Conservation (phyloP, 2,888 invertebrate genomes). For the Cheilosia grossa region DNA sequence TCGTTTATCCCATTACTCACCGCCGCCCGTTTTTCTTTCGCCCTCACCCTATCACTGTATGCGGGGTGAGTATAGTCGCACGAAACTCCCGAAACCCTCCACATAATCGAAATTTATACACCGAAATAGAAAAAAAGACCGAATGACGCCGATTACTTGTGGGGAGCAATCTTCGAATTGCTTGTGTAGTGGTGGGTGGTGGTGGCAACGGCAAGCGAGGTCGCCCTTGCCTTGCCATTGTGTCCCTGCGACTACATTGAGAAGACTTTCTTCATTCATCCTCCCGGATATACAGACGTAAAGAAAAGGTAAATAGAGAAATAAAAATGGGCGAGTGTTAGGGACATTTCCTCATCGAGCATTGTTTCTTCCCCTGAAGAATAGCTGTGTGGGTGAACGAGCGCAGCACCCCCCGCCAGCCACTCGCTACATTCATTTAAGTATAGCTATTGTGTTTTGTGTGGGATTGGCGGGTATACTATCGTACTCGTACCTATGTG, state of each 20-base stretch:
- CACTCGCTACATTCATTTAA: neutral
- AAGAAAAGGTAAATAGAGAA: constrained; percentile 56
- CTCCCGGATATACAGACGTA: constrained; percentile 26
- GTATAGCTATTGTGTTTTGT: neutral
- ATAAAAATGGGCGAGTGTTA: constrained; percentile 70
- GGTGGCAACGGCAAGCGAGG: constrained; percentile 22
- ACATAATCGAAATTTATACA: constrained; percentile 73
- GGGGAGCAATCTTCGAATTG: constrained; percentile 71
- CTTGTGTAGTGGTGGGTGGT: constrained; percentile 67
- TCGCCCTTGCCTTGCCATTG: constrained; percentile 57
- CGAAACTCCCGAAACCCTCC: constrained; percentile 38
- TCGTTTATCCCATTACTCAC: constrained; percentile 74
- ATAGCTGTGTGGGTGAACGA: constrained; percentile 58
- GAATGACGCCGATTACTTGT: constrained; percentile 70
- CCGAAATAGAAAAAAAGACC: constrained; percentile 58
- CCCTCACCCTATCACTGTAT: neutral
- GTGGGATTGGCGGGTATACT: neutral
- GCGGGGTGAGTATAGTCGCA: neutral
- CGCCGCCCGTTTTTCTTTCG: constrained; percentile 33
- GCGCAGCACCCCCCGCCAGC: constrained; percentile 10
- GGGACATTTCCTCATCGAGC: constrained; percentile 67
- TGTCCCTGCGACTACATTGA: constrained; percentile 47
- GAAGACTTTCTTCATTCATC: constrained; percentile 49
- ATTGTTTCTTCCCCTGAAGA: constrained; percentile 72
- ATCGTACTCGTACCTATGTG: neutral